Evolutionary conservation across 2,888 invertebrate species (phyloP).

Genomic region (Phoronis australis): DNA sequence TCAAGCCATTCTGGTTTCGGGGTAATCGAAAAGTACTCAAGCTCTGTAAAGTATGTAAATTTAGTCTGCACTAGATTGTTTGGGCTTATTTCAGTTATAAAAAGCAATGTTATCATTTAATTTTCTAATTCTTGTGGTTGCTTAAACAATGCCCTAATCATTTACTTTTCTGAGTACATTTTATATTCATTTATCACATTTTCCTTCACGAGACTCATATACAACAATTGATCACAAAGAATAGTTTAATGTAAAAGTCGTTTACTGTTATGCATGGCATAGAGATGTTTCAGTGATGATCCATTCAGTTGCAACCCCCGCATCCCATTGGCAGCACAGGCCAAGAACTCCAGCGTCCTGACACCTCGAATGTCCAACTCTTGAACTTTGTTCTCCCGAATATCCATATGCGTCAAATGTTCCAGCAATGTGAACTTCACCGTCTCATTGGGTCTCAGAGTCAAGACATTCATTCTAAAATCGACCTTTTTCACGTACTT

Average conservation of each 20-base stretch:
- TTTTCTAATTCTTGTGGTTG: no score
- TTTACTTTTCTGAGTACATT: no score
- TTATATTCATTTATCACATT: no score
- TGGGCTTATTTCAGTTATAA: no score
- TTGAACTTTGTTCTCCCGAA: constrained; percentile 50
- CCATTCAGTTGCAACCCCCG: constrained; percentile 52
- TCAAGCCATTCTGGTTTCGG: constrained; percentile 51
- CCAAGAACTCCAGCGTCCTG: constrained; percentile 49
- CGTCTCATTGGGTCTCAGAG: constrained; percentile 41
- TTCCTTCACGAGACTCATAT: no score
- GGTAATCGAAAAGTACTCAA: constrained; percentile 36
- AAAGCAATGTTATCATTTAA: neutral
- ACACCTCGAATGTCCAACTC: constrained; percentile 52
- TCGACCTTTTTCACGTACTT: constrained; percentile 49
- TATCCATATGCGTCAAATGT: constrained; percentile 51
- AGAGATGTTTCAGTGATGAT: constrained; percentile 47
- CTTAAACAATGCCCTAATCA: no score
- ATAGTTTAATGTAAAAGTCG: no score
- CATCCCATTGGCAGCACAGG: constrained; percentile 52
- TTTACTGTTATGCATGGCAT: constrained; percentile 52
- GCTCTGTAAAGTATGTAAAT: constrained; percentile 30
- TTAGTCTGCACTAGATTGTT: no score
- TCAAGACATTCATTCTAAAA: constrained; percentile 47
- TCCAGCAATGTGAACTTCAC: constrained; percentile 45
- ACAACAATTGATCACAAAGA: no score